Evolutionary conservation across 2,888 invertebrate species (phyloP).

Genomic region (Mythimna loreyi): DNA sequence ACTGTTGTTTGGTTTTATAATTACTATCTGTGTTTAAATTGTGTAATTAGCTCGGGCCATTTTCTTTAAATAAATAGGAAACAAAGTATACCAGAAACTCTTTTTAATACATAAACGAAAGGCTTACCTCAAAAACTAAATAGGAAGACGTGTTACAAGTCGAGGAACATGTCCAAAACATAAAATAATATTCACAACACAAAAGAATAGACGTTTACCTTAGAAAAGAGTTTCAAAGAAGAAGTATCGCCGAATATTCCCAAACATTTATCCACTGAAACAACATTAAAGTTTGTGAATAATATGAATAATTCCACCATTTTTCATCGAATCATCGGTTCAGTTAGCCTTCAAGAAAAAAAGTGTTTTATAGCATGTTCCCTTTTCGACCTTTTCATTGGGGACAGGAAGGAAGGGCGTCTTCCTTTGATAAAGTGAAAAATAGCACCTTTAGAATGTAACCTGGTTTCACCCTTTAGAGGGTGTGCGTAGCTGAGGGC

Average conservation of each 20-base stretch:
- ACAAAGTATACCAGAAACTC: neutral
- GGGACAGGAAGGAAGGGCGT: constrained; percentile 83
- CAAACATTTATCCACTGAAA: constrained; percentile 43
- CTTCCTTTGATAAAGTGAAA: constrained; percentile 89
- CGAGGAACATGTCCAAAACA: neutral
- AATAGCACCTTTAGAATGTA: constrained; percentile 84
- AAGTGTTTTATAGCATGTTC: constrained; percentile 82
- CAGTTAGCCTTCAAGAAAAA: constrained; percentile 73
- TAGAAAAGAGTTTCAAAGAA: constrained; percentile 25
- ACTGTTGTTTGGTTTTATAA: too few species aligned
- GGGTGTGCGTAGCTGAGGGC: constrained; percentile 68
- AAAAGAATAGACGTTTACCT: constrained; percentile 5
- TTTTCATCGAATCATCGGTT: constrained; percentile 73
- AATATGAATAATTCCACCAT: constrained; percentile 67
- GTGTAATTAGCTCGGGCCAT: too few species aligned
- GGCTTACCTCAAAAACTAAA: neutral
- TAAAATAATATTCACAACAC: constrained; percentile 2
- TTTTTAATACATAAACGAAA: neutral
- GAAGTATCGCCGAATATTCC: constrained; percentile 39
- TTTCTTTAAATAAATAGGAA: too few species aligned
- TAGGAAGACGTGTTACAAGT: neutral
- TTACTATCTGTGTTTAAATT: too few species aligned
- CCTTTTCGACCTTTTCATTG: constrained; percentile 84
- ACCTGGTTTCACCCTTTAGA: constrained; percentile 77
- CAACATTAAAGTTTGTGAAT: constrained; percentile 61